Evolutionary conservation across 2,888 invertebrate species (phyloP), one percentile per base, ranked within the genome.

Genomic region (Ecliptopera silaceata): DNA sequence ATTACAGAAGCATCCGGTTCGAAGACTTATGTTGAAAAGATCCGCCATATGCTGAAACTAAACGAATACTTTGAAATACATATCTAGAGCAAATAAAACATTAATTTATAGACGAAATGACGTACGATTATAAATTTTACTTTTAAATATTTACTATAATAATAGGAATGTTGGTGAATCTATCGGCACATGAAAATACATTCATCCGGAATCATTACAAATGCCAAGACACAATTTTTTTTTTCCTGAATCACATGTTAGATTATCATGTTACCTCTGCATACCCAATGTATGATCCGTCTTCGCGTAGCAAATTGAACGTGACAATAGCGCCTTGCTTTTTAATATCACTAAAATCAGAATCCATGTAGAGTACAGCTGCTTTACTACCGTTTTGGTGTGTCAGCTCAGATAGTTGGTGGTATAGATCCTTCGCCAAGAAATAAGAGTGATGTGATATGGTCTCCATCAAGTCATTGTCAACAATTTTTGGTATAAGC

Each of bases 1-100:
- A 88, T 99, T 99, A 82, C 99, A 99, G 80, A 98, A 98, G 79
- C 99, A 99, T 0, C 99, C 99, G 1, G 97, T 97, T 63, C 99
- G 93, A 36, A 99, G 81, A 67, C 95, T 95, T 47, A 99, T 95
- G 69, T 95, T 95, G 78, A 97, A 95, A 49, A 98, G 87, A 66
- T 97, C 95, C 0, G 98, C 96, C 92, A 99, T 94, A 74, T 97
- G 96, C 72, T 97, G 94, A 57, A 98, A 96, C 96, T 97, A 83
- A 56, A 88, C 10, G 42, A 44, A 56, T 43, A 39, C 17, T 18
- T 18, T 6, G 4, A 6, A 26, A 26, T 26, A 26, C n/a, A n/a
- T n/a, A n/a, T n/a, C n/a, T n/a, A n/a, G n/a, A n/a, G n/a, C n/a
- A n/a, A n/a, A n/a, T n/a, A n/a, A n/a, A n/a, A n/a, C n/a, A 4